A percentile compares a stretch with the other conserved stretches of the same genome.
phyloP scores from a whole-genome alignment of 2,797 vertebrate species.

The Danio choprae region DNA sequence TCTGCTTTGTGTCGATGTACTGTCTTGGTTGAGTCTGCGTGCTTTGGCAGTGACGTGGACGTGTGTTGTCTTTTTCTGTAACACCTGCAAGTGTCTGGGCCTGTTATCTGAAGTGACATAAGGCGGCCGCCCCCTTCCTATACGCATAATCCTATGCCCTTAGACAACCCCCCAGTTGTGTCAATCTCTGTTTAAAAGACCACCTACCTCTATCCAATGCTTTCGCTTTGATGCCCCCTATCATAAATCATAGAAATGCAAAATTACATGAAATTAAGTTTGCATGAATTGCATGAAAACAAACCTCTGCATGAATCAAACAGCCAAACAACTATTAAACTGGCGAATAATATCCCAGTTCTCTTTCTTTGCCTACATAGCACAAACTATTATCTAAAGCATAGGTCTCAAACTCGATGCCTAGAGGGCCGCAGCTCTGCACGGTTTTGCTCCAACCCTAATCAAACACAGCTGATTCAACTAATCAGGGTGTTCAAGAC shows the following conservation, averaged over 20 bases:
- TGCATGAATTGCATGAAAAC: too few species aligned
- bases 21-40: background rate
- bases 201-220: constrained; percentile 25
- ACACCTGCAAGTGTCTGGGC: constrained; percentile 76
- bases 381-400: too few species aligned
- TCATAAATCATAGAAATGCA: constrained; percentile 7
- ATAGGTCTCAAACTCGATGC: too few species aligned
- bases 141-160: constrained; percentile 48
- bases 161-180: constrained; percentile 29
- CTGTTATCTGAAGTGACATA: constrained; percentile 75
- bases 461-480: too few species aligned
- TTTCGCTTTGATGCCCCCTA: constrained; percentile 21
- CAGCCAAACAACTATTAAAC: too few species aligned
- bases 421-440: too few species aligned
- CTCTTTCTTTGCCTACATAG: too few species aligned
- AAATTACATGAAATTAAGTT: background rate
- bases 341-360: too few species aligned
- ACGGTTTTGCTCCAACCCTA: too few species aligned
- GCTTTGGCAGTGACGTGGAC: constrained; percentile 25
- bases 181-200: constrained; percentile 26
- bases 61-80: constrained; percentile 55
- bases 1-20: constrained; percentile 28
- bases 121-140: constrained; percentile 53
- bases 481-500: too few species aligned
- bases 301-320: background rate